phyloP scores from a whole-genome alignment of 37 sponge, comb jelly and placozoan genomes.

The Sycon ciliatum region DNA sequence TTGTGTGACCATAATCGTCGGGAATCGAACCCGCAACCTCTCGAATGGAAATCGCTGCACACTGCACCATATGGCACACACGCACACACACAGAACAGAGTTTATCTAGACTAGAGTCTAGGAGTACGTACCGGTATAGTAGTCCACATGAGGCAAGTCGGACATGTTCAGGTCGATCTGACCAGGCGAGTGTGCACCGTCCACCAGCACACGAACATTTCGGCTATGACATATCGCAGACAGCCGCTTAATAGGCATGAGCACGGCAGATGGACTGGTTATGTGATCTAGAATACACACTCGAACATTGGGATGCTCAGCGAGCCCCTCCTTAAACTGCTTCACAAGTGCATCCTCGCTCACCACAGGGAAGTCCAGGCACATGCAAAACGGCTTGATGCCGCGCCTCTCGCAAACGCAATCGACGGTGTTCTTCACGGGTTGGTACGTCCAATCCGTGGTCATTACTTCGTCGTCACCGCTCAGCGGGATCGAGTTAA shows the following conservation, averaged over 20 bases:
- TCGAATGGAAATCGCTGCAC: too few species aligned
- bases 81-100: slow-evolving; percentile 20
- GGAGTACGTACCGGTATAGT: slow-evolving; percentile 32
- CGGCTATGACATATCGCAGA: slow-evolving; percentile 25
- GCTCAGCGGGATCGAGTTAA: slow-evolving; percentile 16
- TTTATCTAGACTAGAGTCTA: not conserved
- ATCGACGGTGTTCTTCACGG: slow-evolving; percentile 22
- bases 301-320: slow-evolving; percentile 17
- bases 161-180: slow-evolving; percentile 50
- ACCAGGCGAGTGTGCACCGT: slow-evolving; percentile 88
- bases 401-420: slow-evolving; percentile 24
- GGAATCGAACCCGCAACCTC: too few species aligned
- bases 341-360: slow-evolving; percentile 24
- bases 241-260: slow-evolving; percentile 49
- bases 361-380: slow-evolving; percentile 15
- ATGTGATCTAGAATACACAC: slow-evolving; percentile 53
- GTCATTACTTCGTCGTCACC: slow-evolving; percentile 30
- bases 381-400: slow-evolving; percentile 10
- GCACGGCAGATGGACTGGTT: slow-evolving; percentile 36
- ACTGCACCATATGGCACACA: slow-evolving; percentile 15
- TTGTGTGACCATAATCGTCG: too few species aligned
- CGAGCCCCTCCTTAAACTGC: slow-evolving; percentile 18
- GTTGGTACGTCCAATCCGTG: slow-evolving; percentile 27
- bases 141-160: slow-evolving; percentile 42
- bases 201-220: slow-evolving; percentile 69